Evolutionary conservation across 2,113 vertebrate genomes (phyloP).

Genomic region (Balaenoptera acutorostrata): DNA sequence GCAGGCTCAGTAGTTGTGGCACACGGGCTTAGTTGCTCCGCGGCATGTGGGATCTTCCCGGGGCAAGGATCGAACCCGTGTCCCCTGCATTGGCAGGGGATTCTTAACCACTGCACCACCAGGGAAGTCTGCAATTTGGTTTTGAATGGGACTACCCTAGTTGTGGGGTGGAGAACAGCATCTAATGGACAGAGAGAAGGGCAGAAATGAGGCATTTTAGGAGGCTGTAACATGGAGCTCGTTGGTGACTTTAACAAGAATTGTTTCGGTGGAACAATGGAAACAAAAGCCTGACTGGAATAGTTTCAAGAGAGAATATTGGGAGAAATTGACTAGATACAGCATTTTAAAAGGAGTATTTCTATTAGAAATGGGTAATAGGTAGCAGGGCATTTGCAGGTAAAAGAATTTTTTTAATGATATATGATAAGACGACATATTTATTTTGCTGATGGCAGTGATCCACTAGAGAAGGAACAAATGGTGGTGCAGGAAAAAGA

Average conservation of each 20-base stretch:
- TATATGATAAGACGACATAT: neutral
- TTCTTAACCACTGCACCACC: too few species aligned
- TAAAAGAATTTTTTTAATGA: neutral
- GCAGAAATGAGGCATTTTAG: neutral
- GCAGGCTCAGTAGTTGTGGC: too few species aligned
- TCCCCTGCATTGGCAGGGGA: too few species aligned
- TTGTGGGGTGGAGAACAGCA: neutral
- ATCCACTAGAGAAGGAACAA: neutral
- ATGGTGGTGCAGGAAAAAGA: neutral
- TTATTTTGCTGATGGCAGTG: neutral
- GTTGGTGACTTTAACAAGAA: neutral
- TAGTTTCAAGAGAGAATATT: neutral
- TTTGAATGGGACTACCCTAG: neutral
- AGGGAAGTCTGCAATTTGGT: neutral
- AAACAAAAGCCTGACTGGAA: neutral
- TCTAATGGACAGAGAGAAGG: neutral
- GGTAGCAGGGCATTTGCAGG: neutral
- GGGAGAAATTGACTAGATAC: neutral
- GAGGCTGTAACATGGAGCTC: neutral
- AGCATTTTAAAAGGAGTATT: neutral
- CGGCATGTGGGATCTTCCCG: too few species aligned
- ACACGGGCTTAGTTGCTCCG: too few species aligned
- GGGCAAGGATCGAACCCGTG: too few species aligned
- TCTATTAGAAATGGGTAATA: neutral
- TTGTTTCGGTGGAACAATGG: neutral